Base-by-base conservation (phyloP, 1,140 invertebrate species). In the Archivesica marissinica region DNA sequence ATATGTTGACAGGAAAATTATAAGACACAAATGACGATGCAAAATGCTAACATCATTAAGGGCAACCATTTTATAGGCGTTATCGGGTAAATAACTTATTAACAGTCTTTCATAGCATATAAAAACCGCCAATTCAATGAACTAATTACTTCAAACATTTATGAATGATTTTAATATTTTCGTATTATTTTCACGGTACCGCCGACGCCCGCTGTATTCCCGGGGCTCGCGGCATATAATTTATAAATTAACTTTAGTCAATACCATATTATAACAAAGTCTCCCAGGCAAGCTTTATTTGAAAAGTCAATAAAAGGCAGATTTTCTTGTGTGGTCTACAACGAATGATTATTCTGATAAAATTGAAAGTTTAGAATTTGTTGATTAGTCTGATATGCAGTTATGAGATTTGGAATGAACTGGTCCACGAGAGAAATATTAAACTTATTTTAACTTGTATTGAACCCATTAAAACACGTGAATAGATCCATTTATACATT, bases 241-340 rank as follows among this genome's bases (percentile, higher is more conserved):
- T 78, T 78, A n/a, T 61, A 44, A 78, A 78, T 78, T 78, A 78
- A 78, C 54, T 61, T 78, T 78, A 30, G 20, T 56, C 76, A 78
- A 64, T 78, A 78, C 61, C 39, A 64, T 64, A 41, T 33, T 64
- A 44, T 38, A 50, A 35, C 35, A 30, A 38, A 52, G 52, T 75
- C 52, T 75, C 28, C 44, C 15, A n/a, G 20, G 30, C 47, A 56
- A 28, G 44, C 17, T 75, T 75, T 64, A 64, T 64, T 64, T 64
- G 59, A 64, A 35, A 33, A 64, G 59, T 35, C 59, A 47, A 72
- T 72, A 47, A 50, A 44, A 50, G 68, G 44, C 39, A 25, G n/a
- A 2, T 72, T 38, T 28, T 72, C 38, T 44, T 72, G 68, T 72
- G 68, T 72, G 68, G 68, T 72, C 68, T 72, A 25, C 20, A 72